These are phyloP conservation scores for Chaitophorus viminalis DNA, from an alignment of 2,888 invertebrate species.

Conservation along the genomic window DNA sequence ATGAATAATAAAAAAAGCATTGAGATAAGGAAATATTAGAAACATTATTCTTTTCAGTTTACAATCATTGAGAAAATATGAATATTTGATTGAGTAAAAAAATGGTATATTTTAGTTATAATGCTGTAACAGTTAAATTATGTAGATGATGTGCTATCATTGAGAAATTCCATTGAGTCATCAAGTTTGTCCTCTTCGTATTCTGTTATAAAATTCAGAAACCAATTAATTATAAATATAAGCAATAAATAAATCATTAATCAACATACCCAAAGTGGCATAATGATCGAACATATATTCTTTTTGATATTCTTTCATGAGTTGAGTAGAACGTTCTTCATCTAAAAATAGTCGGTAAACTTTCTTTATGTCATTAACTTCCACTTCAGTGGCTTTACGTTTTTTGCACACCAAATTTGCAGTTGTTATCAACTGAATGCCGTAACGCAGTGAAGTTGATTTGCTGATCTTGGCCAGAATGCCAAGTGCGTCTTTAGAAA, in stretches of 20 bases:
- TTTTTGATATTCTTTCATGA: constrained; percentile 93
- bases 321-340: constrained; percentile 91
- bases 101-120: too few relatives aligned
- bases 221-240: background rate
- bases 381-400: constrained; percentile 83
- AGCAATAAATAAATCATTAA: background rate
- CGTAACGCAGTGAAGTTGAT: constrained; percentile 94
- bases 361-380: constrained; percentile 86
- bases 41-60: constrained; percentile 2
- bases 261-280: constrained; percentile 24
- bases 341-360: constrained; percentile 96
- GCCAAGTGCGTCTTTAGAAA: constrained; percentile 88
- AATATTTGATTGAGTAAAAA: background rate
- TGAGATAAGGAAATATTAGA: constrained; percentile 22
- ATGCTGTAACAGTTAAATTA: background rate
- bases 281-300: constrained; percentile 87
- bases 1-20: background rate
- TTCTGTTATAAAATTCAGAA: background rate
- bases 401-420: constrained; percentile 92
- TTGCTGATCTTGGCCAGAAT: constrained; percentile 92
- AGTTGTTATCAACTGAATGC: constrained; percentile 96
- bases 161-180: constrained; percentile 44
- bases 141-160: constrained; percentile 15
- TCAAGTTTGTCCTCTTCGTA: background rate
- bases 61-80: background rate